Base-by-base conservation (phyloP, 1,140 invertebrate genomes). In the Diuraphis noxia region DNA sequence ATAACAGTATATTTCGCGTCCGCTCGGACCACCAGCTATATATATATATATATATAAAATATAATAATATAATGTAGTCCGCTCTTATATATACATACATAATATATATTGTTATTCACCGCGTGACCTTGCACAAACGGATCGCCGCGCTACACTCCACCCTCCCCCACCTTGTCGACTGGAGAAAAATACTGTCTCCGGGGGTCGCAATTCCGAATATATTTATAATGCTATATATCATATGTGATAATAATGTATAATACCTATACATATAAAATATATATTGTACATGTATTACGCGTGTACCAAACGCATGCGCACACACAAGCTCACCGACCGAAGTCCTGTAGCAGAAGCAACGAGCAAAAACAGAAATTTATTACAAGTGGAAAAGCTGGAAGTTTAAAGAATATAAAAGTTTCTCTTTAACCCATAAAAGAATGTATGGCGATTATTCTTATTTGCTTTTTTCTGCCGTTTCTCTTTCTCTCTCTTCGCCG, bases 391-490 rank as follows among this genome's bases (percentile, higher is more conserved):
- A 90, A 79, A 90, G 88, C 88, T 79, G 63, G 81, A 90, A 90
- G 88, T 90, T 90, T 90, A 90, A 77, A 90, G 72, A 90, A 90
- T 81, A 72, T 40, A 90, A 79, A 90, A 90, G 88, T 90, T 90
- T 90, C 72, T 90, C 46, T 90, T 90, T 90, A 79, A 90, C 72
- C 88, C 88, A 90, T 90, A 90, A 91, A 91, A 81, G 77, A 81
- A 82, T 82, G 89, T n/a, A 52, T n/a, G 77, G 89, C 89, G 89
- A 91, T 91, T 82, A 91, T 91, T 91, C 89, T 91, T 91, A 77
- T 90, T 90, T 90, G 63, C 88, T 46, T n/a, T 43, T 56, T 72
- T 63, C 87, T 40, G 13, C 85, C 34, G 21, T 30, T 81, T 34
- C 38, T 5, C 72, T 25, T 34, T 23, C 34, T 23, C 36, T 38